Conservation (phyloP, 2,797 vertebrate species). For the Melanitta fusca region DNA sequence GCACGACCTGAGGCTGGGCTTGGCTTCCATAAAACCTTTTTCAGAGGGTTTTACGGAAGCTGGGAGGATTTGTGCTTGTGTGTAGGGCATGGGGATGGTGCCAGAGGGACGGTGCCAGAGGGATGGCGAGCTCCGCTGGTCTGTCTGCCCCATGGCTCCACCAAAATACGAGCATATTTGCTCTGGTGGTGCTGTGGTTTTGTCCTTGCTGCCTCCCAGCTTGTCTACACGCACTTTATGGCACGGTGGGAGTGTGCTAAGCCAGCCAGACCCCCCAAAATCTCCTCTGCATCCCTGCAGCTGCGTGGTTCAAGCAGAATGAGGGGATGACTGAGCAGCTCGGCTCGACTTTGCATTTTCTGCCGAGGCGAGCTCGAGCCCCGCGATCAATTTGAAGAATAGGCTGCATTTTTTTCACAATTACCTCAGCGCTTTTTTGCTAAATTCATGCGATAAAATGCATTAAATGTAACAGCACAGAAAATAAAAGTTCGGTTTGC, state of each 20-base stretch:
- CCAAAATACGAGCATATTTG: background rate
- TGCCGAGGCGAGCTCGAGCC: background rate
- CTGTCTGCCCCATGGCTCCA: background rate
- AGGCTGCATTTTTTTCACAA: background rate
- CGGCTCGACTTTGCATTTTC: background rate
- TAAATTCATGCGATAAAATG: conserved; percentile 52
- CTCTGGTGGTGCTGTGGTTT: background rate
- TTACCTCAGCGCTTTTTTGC: background rate
- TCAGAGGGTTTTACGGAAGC: background rate
- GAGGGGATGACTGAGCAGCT: background rate
- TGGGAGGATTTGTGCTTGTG: background rate
- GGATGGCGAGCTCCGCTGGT: background rate
- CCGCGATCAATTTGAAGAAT: background rate
- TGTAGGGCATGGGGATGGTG: background rate
- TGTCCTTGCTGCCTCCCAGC: background rate
- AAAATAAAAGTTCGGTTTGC: conserved; percentile 51
- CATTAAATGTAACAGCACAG: conserved; percentile 52
- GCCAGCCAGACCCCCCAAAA: background rate
- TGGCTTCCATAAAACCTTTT: background rate
- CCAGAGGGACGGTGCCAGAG: background rate
- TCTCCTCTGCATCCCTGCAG: background rate
- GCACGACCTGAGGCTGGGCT: background rate
- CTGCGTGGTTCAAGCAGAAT: too few species aligned
- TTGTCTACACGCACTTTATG: too few species aligned
- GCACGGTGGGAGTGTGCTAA: background rate